phyloP scores from a whole-genome alignment of 1,140 invertebrate species.

The Lordiphosa collinella region DNA sequence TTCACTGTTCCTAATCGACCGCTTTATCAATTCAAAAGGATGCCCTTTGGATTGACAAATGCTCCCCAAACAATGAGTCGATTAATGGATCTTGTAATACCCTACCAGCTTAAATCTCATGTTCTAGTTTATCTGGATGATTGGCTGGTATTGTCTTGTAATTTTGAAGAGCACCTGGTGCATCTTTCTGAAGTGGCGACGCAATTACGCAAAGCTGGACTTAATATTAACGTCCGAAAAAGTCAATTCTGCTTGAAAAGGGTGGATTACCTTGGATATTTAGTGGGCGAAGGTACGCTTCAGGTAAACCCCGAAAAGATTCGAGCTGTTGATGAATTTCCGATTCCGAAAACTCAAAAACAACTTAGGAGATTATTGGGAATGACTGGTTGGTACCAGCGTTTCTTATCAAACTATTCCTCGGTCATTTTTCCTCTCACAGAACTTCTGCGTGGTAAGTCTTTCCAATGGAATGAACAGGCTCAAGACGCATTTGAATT shows the following conservation, averaged over 20 bases:
- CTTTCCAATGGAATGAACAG: constrained; percentile 13
- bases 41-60: constrained; percentile 47
- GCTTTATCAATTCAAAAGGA: constrained; percentile 43
- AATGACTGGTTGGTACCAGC: constrained; percentile 78
- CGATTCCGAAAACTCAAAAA: constrained; percentile 35
- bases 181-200: not conserved
- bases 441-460: constrained; percentile 1
- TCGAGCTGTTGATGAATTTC: constrained; percentile 15
- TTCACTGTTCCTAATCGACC: constrained; percentile 42
- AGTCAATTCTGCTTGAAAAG: not conserved
- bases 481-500: constrained; percentile 60
- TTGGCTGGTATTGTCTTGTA: constrained; percentile 11
- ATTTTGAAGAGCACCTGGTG: constrained; percentile 11
- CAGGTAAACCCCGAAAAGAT: constrained; percentile 21
- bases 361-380: constrained; percentile 79
- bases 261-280: constrained; percentile 1
- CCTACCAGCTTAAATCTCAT: constrained; percentile 57
- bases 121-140: constrained; percentile 36
- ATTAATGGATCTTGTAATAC: constrained; percentile 62
- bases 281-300: constrained; percentile 5
- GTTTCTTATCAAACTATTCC: constrained; percentile 80
- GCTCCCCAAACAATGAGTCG: constrained; percentile 16
- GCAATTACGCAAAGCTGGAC: not conserved
- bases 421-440: constrained; percentile 55
- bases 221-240: constrained; percentile 3